Base-by-base conservation (phyloP, 1,140 invertebrate species). In the Spodoptera frugiperda region DNA sequence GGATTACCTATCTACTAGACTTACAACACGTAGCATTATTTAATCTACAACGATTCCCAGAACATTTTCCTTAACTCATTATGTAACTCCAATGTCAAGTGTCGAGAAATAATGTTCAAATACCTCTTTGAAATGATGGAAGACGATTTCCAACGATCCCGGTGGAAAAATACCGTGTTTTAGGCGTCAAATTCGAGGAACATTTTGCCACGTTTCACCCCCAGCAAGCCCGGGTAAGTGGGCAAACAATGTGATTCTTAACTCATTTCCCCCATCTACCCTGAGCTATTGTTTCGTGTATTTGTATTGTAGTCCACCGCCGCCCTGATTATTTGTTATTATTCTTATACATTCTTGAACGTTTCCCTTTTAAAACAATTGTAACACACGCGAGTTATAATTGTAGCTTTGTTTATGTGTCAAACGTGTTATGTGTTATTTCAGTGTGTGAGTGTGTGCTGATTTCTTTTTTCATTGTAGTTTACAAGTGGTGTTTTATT, bases 251-350 rank as follows among this genome's bases (percentile, higher is more conserved):
- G 51, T 55, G 30, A 71, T 57, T 55, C 30, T 71, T 55, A 71
- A 71, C 63, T 77, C 53, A 33, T 51, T 55, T 67, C 63, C 74
- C 74, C 65, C 54, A 59, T 65, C 65, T 55, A 21, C 39, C 63
- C 75, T 77, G 39, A 70, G 59, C 54, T 59, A 57, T 76, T 67
- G 59, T 65, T 76, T 46, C 17, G 39, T 51, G 30, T 57, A 25
- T 25, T 57, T 73, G 53, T 68, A 63, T 71, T 55, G 68, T 71
- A 44, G 5, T 61, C 30, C 39, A 44, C 72, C 30, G 53, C 75
- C 54, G 51, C 44, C 63, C 46, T 61, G 21, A 70, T 49, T 49
- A 67, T 77, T 76, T 77, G 74, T 54, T 59, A 70, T 77, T 70
- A 51, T 39, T 59, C 19, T 9, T 39, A 39, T 9, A 70, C 49